Conservation (phyloP, 2,888 invertebrate species). For the Anoncus sp. region DNA sequence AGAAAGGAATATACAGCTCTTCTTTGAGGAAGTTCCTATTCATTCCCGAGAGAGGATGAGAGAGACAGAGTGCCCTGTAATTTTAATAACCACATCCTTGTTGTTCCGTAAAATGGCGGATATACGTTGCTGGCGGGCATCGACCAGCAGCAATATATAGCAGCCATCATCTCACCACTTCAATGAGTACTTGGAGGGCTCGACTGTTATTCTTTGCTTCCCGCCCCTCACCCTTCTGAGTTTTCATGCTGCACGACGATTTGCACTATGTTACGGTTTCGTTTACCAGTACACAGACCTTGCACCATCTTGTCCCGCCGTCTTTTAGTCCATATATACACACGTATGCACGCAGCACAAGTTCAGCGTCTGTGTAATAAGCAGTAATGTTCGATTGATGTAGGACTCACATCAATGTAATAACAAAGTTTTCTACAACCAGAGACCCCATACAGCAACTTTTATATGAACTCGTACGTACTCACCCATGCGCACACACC, state of each 20-base stretch:
- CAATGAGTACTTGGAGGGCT: constrained; percentile 35
- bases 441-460: not conserved
- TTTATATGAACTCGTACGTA: not conserved
- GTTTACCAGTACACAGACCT: constrained; percentile 16
- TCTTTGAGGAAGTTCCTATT: constrained; percentile 77
- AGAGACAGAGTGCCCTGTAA: constrained; percentile 70
- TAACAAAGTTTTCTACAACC: not conserved
- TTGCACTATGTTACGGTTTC: constrained; percentile 43
- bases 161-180: constrained; percentile 57
- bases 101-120: constrained; percentile 77
- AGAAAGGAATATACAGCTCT: constrained; percentile 20
- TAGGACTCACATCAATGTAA: not conserved
- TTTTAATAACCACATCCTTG: constrained; percentile 81
- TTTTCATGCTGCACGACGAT: constrained; percentile 35
- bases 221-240: not conserved
- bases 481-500: not conserved
- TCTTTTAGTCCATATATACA: not conserved
- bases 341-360: not conserved
- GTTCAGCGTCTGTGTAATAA: not conserved
- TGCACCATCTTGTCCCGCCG: constrained; percentile 8
- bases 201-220: too few species aligned
- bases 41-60: constrained; percentile 64
- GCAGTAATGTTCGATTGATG: constrained; percentile 7
- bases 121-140: constrained; percentile 57
- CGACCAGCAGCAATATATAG: constrained; percentile 68